Evolutionary conservation across 1,140 invertebrate genomes (phyloP).

Genomic region (Steinernema feltiae): DNA sequence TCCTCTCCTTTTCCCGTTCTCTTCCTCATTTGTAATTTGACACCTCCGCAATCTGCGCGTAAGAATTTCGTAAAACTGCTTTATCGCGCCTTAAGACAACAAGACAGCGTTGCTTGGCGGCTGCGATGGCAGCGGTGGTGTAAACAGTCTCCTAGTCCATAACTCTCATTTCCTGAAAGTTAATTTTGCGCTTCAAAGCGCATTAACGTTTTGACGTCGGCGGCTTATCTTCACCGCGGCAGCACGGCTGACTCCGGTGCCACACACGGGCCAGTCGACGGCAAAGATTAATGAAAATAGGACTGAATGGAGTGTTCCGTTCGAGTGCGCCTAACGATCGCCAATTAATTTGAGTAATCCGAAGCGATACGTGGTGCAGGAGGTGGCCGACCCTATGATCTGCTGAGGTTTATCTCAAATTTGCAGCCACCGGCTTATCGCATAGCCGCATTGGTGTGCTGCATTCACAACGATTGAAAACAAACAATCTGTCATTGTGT

Average conservation of each 20-base stretch:
- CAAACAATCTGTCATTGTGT: not conserved
- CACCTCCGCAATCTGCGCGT: not conserved
- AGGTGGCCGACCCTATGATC: not conserved
- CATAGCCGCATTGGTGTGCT: too few relatives aligned
- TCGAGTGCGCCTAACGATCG: not conserved
- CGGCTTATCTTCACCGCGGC: not conserved
- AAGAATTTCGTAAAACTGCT: too few relatives aligned
- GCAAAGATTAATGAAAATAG: not conserved
- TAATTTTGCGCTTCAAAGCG: not conserved
- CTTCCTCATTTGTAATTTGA: not conserved
- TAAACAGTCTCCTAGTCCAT: not conserved
- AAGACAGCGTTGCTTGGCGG: too few relatives aligned
- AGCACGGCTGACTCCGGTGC: too few relatives aligned
- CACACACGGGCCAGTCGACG: not conserved
- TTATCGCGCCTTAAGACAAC: too few relatives aligned
- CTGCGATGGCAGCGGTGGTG: too few relatives aligned
- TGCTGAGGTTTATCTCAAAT: too few relatives aligned
- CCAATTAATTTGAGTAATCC: constrained; percentile 1
- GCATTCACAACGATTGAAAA: not conserved
- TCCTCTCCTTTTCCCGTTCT: too few relatives aligned
- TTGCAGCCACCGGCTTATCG: too few relatives aligned
- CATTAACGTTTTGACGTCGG: not conserved
- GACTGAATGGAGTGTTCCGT: not conserved
- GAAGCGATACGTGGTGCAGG: not conserved
- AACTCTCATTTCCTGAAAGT: not conserved